Conservation (phyloP, 53 echinoderm and acorn worm genomes). For the Mesocentrotus franciscanus region DNA sequence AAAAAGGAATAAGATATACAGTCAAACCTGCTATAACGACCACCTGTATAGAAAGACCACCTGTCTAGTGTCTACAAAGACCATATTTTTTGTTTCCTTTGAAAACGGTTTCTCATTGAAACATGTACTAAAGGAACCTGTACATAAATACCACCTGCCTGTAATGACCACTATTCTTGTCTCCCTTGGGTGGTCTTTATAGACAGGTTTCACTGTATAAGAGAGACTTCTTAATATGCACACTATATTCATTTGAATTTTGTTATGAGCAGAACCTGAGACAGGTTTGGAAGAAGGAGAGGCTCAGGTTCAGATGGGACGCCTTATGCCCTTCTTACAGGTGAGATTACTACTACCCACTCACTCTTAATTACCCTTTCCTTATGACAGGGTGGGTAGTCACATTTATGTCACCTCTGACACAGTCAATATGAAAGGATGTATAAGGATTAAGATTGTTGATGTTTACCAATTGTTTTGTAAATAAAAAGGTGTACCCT, state of each 20-base stretch:
- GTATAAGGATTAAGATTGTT: neutral
- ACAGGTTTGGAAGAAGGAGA: slow-evolving; percentile 91
- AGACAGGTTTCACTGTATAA: too few species aligned
- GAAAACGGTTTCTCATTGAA: too few species aligned
- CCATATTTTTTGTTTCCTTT: too few species aligned
- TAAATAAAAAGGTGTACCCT: neutral
- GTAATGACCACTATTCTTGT: too few species aligned
- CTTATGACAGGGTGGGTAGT: neutral
- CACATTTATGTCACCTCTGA: neutral
- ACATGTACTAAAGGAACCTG: too few species aligned
- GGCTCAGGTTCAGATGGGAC: slow-evolving; percentile 95
- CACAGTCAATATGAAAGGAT: neutral
- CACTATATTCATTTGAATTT: neutral
- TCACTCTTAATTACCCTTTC: neutral
- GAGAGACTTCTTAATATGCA: too few species aligned
- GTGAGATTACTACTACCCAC: slow-evolving; percentile 59
- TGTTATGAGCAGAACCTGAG: slow-evolving; percentile 79
- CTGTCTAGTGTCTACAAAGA: too few species aligned
- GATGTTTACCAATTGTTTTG: neutral
- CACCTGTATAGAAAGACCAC: too few species aligned
- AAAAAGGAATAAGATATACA: too few species aligned
- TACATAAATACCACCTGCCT: too few species aligned
- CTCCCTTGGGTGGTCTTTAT: too few species aligned
- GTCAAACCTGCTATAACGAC: too few species aligned
- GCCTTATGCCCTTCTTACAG: slow-evolving; percentile 97